Evolutionary conservation across 2,888 invertebrate genomes (phyloP), one percentile per base, ranked within the genome.

Genomic region (Tineola bisselliella): DNA sequence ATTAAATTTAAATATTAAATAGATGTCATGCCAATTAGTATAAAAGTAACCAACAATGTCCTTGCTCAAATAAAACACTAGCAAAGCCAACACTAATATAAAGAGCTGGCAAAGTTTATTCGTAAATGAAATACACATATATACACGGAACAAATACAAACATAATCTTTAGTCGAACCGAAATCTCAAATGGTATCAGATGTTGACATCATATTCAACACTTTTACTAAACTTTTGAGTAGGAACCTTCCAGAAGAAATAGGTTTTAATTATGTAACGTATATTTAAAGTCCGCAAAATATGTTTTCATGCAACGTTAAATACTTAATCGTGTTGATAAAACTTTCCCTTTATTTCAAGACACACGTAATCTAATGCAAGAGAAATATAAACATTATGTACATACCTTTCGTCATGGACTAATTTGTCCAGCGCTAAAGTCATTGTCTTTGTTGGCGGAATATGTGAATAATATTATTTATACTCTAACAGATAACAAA

Each of bases 321-420:
- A 15, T 17, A n/a, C 38, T 17, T 48, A 48, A 15, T 48, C 13
- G 10, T 2, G 10, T 13, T 48, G 48, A 48, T 48, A 48, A 64
- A 76, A 81, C 81, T 82, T 84, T 82, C 81, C 75, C 78, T 71
- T 72, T 67, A 68, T 71, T 48, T 48, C n/a, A 48, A 48, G 65
- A 67, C 68, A 69, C 68, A 69, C 63, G 65, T 65, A 66, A 63
- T 63, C 63, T 48, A 17, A 13, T n/a, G 30, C 54, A 64, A 65
- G 62, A 17, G 15, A 15, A 48, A 15, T n/a, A 48, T 48, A 48
- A 48, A 5, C n/a, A 48, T 48, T 13, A 48, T 48, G 63, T 59
- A 56, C 44, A 73, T 79, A 86, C 87, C 87, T 84, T 68, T 86
- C 82, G 66, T 82, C 77, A 68, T 87, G 84, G 61, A 79, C 75